Evolutionary conservation across 2,888 invertebrate genomes (phyloP).

Genomic region (Stictocephala bisonia): DNA sequence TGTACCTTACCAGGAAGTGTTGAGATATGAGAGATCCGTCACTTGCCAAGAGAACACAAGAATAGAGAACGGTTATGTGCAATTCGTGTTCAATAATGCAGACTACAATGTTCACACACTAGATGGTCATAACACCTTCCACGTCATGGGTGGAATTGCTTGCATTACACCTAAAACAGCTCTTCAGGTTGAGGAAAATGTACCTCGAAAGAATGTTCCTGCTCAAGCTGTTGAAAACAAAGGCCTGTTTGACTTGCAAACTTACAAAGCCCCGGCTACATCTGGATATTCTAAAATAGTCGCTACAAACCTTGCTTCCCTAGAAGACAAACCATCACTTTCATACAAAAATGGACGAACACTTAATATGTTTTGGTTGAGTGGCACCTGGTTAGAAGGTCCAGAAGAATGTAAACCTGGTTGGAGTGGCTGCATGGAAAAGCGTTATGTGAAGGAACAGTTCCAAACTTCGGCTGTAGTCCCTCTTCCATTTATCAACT

Average conservation of each 20-base stretch:
- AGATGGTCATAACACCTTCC: slow-evolving; percentile 1
- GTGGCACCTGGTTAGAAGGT: neutral
- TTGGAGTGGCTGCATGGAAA: neutral
- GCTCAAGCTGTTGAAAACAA: neutral
- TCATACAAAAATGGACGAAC: neutral
- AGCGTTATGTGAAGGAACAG: no score
- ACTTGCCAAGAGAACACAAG: slow-evolving; percentile 1
- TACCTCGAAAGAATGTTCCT: slow-evolving; percentile 17
- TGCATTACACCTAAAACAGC: slow-evolving; percentile 13
- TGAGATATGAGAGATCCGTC: slow-evolving; percentile 4
- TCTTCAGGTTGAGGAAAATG: slow-evolving; percentile 3
- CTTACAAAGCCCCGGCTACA: neutral
- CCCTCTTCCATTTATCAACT: slow-evolving; percentile 39
- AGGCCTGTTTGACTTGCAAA: slow-evolving; percentile 7
- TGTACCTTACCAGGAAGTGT: neutral
- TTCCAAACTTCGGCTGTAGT: slow-evolving; percentile 36
- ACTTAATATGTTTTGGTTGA: no score
- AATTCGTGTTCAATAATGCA: neutral
- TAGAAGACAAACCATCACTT: neutral
- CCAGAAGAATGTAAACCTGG: neutral
- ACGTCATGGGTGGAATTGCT: slow-evolving; percentile 22
- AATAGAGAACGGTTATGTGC: neutral
- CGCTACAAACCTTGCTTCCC: no score
- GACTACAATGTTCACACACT: slow-evolving; percentile 7
- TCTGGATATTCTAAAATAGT: neutral